Base-by-base conservation (phyloP, 2,113 vertebrate species). In the Colius striatus region DNA sequence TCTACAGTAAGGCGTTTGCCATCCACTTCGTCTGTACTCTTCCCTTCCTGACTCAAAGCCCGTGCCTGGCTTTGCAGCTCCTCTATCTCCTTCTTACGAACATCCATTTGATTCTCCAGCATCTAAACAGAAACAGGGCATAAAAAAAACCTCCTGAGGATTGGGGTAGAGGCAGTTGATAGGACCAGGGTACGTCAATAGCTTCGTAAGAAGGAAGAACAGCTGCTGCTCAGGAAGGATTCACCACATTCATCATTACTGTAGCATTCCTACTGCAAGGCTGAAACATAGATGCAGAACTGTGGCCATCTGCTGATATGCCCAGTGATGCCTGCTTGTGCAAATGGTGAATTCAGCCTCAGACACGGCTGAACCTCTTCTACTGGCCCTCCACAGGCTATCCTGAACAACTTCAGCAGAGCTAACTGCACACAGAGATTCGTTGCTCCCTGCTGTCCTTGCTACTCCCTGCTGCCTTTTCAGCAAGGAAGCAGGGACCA, bases 41-140 rank as follows among this genome's bases (percentile, higher is more conserved):
- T 98, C 12, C 98, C 99, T 94, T 99, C 99, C 96, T 99, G 98
- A 60, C 98, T 98, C 50, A 99, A 97, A 20, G 98, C 98, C 93
- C 98, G 97, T 27, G 99, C 99, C 92, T 99, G 99, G 95, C 98
- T 99, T 94, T 99, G 99, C 55, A 99, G 98, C 94, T 99, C 99
- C 90, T 99, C 98, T 63, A 99, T 98, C 97, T 99, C 99, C 95
- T 98, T 98, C 98, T 99, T 99, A 47, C 99, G 98, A 60, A 99
- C 99, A 91, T 99, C 99, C 98, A 99, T 99, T 98, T 99, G 99
- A 68, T 99, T 99, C 97, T 99, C 99, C 94, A 99, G 97, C 98
- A 99, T 99, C 99, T 99, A 96, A 92, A 78, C 18, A 70, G 72
- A 95, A 95, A 80, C 22, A 82, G 5, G 30, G 72, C 32, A 92